Conservation (phyloP, 2,888 invertebrate species). For the Endomychus coccineus region DNA sequence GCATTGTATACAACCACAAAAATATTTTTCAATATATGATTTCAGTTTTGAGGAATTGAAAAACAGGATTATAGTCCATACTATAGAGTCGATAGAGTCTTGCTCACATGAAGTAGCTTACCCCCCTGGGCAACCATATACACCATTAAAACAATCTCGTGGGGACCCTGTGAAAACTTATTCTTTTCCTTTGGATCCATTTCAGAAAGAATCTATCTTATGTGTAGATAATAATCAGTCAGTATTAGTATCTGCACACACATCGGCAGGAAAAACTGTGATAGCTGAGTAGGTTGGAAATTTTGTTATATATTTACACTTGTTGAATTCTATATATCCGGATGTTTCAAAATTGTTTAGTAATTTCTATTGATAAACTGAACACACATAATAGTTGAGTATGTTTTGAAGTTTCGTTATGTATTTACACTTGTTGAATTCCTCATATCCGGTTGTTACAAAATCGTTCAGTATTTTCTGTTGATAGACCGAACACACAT, state of each 20-base stretch:
- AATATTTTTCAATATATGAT: constrained; percentile 9
- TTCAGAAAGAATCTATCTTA: constrained; percentile 92
- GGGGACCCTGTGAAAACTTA: constrained; percentile 84
- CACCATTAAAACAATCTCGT: constrained; percentile 49
- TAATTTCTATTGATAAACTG: too few relatives aligned
- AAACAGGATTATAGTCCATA: constrained; percentile 79
- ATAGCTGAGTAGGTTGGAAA: constrained; percentile 97
- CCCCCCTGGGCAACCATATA: constrained; percentile 79
- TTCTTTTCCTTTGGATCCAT: constrained; percentile 91
- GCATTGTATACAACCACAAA: constrained; percentile 25
- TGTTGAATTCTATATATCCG: too few relatives aligned
- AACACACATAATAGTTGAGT: too few relatives aligned
- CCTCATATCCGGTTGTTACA: too few relatives aligned
- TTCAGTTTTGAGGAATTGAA: constrained; percentile 66
- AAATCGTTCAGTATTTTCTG: too few relatives aligned
- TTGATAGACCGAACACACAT: too few relatives aligned
- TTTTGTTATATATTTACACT: too few relatives aligned
- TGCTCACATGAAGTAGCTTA: constrained; percentile 96
- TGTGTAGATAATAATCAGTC: constrained; percentile 98
- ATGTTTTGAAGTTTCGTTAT: too few relatives aligned
- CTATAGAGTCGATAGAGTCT: constrained; percentile 82
- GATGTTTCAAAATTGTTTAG: too few relatives aligned
- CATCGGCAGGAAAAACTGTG: constrained; percentile 98
- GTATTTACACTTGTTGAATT: too few relatives aligned
- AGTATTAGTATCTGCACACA: constrained; percentile 97